Evolutionary conservation across 2,888 invertebrate genomes (phyloP), one percentile per base, ranked within the genome.

Genomic region (Hirtodrosophila alboralis): DNA sequence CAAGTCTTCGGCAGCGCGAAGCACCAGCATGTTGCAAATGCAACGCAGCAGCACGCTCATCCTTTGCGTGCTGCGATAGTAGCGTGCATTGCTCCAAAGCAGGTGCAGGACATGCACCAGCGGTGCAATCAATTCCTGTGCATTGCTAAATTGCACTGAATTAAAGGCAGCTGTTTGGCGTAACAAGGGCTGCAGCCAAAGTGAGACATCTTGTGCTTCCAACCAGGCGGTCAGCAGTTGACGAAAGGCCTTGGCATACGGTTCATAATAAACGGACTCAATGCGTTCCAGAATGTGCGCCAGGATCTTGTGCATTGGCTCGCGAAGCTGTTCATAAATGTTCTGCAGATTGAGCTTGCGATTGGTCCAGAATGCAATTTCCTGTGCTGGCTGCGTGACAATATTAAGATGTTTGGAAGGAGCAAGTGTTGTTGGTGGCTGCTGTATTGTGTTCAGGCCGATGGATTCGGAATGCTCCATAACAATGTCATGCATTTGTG

Each of bases 71-170:
- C 91, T 92, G 86, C 95, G 94, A 88, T 94, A 97, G 88, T 95
- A 95, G 79, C 93, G 92, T 0, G 96, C 97, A 88, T 95, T 95
- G 2, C 95, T 94, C 97, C 98, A 98, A 36, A 97, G 91, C 21
- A 98, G 91, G 48, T 96, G 96, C n/a, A 97, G 92, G 52, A 94
- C 93, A 85, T 98, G 97, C 75, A 97, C 92, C 90, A 97, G 91
- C 0, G 95, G 94, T 38, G 93, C 92, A 8, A 96, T 92, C 26
- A 93, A 89, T 4, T 88, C 75, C 62, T 92, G 92, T 0, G 93
- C 90, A 64, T 95, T 95, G 12, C 92, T 89, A 79, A 96, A 95
- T 62, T 95, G 95, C 0, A 92, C 92, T 37, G 92, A 93, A 85
- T 96, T 96, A 64, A 97, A 93, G 10, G 88, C 86, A 10, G 86